These are phyloP conservation scores for Gambelia wislizenii DNA, from an alignment of 2,797 vertebrate species.

Conservation along the genomic window DNA sequence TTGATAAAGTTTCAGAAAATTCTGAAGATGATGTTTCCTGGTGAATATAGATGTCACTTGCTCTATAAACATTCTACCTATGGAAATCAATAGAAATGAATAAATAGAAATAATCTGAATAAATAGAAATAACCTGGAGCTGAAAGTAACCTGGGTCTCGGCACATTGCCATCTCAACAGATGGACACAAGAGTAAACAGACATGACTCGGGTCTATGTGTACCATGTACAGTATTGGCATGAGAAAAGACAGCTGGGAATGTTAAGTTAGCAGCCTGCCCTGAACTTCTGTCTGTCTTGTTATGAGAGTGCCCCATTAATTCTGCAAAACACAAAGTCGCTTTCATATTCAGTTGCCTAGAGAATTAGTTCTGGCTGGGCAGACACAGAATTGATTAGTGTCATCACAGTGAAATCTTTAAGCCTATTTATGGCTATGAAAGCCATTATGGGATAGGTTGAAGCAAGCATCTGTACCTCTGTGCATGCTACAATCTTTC, in stretches of 20 bases:
- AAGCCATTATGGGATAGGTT: conserved; percentile 11
- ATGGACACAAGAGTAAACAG: conserved; percentile 61
- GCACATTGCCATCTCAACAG: conserved; percentile 66
- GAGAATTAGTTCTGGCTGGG: conserved; percentile 23
- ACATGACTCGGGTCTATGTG: conserved; percentile 21
- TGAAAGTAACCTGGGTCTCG: conserved; percentile 47
- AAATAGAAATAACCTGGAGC: conserved; percentile 1
- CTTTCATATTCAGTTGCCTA: conserved; percentile 31
- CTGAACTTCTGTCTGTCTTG: background rate
- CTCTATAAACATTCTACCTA: background rate
- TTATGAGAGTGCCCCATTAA: background rate
- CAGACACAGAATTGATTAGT: conserved; percentile 28
- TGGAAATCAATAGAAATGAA: background rate
- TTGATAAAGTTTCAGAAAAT: background rate
- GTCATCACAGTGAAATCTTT: conserved; percentile 37
- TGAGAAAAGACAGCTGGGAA: conserved; percentile 44
- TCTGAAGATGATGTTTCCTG: background rate
- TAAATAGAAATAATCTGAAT: no score
- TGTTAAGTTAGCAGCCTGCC: conserved; percentile 33
- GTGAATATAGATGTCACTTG: background rate
- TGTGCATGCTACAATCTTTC: accelerated
- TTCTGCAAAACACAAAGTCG: background rate
- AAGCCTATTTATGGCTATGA: conserved; percentile 39
- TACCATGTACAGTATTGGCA: background rate
- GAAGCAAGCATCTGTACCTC: accelerated